Evolutionary conservation across 2,888 invertebrate genomes (phyloP), one percentile per base, ranked within the genome.

Genomic region (Nomada ruficornis): DNA sequence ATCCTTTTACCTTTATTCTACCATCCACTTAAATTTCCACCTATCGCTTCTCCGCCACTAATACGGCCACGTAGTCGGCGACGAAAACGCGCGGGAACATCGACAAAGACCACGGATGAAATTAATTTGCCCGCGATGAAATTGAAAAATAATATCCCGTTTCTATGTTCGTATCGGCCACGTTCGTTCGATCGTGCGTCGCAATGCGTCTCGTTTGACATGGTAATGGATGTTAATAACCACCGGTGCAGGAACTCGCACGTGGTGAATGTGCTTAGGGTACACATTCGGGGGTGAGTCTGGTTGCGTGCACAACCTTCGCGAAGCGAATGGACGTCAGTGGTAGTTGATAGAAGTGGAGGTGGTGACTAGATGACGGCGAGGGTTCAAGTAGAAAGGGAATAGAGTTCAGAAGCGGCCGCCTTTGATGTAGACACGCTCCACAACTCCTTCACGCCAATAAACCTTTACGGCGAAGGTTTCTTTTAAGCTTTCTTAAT

Each of bases 371-470:
- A 77, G 82, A 74, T 64, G 84, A 69, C 77, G 74, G 82, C 69
- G 80, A 77, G 75, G 75, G 67, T 54, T 74, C 72, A 77, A 70
- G 75, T 77, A 82, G 85, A 77, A 77, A 77, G 80, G 78, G 84
- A 87, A 87, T 86, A 82, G 88, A 86, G 88, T 88, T 91, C 90
- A 88, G 89, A 89, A 90, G 91, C 92, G 92, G 91, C 83, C 81
- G 88, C 92, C 76, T 93, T 93, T 93, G 93, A 93, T 92, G 91
- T 93, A 92, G 91, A 92, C 91, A 92, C 92, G 92, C 93, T 92
- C 87, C 86, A 89, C 89, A 91, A 92, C 92, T 93, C 92, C 92
- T 92, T 93, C 92, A 93, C 93, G 92, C 92, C 92, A 92, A 93
- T 93, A 92, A 93, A 93, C 92, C 92, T 91, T 92, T 92, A 92